These are phyloP conservation scores for Xyliphius kryptos DNA, from an alignment of 2,113 vertebrate genomes.

Conservation along the genomic window DNA sequence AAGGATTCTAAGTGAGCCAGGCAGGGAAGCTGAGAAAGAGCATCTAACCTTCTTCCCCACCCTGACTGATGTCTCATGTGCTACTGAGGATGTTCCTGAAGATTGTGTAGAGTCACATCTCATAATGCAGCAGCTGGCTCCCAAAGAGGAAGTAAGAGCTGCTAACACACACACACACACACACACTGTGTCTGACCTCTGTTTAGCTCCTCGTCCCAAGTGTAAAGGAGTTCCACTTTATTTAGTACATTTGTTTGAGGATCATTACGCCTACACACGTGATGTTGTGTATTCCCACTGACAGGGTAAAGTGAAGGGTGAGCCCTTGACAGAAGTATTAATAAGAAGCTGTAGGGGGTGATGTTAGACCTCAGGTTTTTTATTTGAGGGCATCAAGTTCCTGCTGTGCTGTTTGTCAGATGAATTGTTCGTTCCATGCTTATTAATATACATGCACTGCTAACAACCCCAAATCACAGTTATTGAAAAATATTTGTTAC, in stretches of 20 bases:
- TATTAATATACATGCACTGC: constrained; percentile 57
- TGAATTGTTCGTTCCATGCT: constrained; percentile 56
- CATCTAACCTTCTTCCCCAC: too few species aligned
- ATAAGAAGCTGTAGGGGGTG: constrained; percentile 74
- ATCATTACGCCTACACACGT: too few species aligned
- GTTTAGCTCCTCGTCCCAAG: too few species aligned
- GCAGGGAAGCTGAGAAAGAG: too few species aligned
- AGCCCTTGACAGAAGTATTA: constrained; percentile 71
- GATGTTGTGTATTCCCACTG: constrained; percentile 3
- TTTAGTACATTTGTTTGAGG: too few species aligned
- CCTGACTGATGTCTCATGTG: too few species aligned
- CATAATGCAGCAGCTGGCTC: constrained; percentile 77
- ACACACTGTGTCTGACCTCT: too few species aligned
- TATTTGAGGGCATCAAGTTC: constrained; percentile 58
- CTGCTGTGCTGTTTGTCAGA: constrained; percentile 67
- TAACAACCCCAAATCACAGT: constrained; percentile 19
- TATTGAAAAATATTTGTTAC: neutral
- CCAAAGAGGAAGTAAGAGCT: constrained; percentile 78
- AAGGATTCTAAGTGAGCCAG: too few species aligned
- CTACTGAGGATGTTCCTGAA: too few species aligned
- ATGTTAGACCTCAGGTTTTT: constrained; percentile 68
- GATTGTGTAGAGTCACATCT: constrained; percentile 75
- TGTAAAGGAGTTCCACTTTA: too few species aligned
- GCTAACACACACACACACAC: too few species aligned
- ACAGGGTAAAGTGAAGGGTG: constrained; percentile 30